phyloP scores from a whole-genome alignment of 1,140 invertebrate genomes.

The Eumaeus atala region DNA sequence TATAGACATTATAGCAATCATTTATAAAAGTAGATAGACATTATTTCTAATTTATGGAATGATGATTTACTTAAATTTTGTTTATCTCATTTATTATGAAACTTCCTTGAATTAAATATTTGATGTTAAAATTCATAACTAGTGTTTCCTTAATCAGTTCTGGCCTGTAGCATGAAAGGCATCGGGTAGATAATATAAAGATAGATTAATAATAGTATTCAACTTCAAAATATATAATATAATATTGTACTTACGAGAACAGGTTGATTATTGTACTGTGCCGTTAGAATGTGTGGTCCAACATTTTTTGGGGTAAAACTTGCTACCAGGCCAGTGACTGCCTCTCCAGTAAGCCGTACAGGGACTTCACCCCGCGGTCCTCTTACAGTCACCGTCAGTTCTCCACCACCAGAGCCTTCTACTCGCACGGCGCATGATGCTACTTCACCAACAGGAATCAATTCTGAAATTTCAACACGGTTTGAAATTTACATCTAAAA shows the following conservation, averaged over 20 bases:
- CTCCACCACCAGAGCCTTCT: conserved; percentile 88
- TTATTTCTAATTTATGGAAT: too few relatives aligned
- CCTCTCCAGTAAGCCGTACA: conserved; percentile 91
- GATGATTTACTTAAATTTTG: too few relatives aligned
- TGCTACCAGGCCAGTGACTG: conserved; percentile 88
- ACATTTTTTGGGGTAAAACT: conserved; percentile 94
- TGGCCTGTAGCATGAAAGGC: too few relatives aligned
- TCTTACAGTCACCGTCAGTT: conserved; percentile 90
- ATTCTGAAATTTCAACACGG: conserved; percentile 74
- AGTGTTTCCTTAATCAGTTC: too few relatives aligned
- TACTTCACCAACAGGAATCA: conserved; percentile 90
- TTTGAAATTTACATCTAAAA: not conserved
- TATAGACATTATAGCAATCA: too few relatives aligned
- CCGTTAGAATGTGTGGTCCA: conserved; percentile 90
- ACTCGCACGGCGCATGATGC: conserved; percentile 93
- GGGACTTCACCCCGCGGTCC: conserved; percentile 87
- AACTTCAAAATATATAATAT: not conserved
- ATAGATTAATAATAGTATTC: not conserved
- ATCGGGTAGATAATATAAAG: not conserved
- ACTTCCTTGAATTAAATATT: too few relatives aligned
- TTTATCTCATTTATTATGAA: too few relatives aligned
- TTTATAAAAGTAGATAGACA: not conserved
- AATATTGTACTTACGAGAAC: conserved; percentile 71
- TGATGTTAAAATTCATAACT: too few relatives aligned
- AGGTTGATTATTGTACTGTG: conserved; percentile 93